Evolutionary conservation across 1,140 invertebrate species (phyloP).

Genomic region (Hypothenemus hampei): DNA sequence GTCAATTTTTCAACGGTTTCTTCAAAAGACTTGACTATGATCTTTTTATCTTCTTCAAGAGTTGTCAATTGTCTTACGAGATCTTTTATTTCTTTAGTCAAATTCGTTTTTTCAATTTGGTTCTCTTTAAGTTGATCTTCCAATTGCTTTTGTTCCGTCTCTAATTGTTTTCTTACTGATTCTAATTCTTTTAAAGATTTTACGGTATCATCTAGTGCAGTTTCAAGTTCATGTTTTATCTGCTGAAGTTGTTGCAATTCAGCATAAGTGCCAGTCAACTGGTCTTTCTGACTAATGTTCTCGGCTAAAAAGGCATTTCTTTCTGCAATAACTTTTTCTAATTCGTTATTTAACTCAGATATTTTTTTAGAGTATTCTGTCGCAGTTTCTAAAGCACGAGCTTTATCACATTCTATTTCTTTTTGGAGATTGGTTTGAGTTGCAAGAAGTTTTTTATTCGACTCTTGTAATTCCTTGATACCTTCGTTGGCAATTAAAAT

Average conservation of each 20-base stretch:
- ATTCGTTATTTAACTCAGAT: no score
- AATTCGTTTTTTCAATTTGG: background rate
- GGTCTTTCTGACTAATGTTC: no score
- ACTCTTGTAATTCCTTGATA: no score
- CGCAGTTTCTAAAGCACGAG: no score
- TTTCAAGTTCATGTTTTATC: background rate
- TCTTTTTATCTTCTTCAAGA: no score
- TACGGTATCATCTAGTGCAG: background rate
- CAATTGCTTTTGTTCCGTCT: background rate
- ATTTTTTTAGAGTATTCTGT: no score
- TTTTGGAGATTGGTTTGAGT: no score
- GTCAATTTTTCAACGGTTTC: constrained; percentile 11
- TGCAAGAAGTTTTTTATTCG: no score
- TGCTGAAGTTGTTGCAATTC: background rate
- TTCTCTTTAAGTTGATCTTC: background rate
- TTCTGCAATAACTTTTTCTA: no score
- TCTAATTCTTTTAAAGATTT: background rate
- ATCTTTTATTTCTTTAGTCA: constrained; percentile 3
- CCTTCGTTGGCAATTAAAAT: no score
- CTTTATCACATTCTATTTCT: no score
- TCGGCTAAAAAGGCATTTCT: no score
- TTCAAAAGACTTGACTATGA: background rate
- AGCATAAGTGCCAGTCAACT: background rate
- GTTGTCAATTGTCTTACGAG: background rate
- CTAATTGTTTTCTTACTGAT: background rate